Percentiles rank a stretch among this genome's conserved stretches.
phyloP scores from a whole-genome alignment of 2,113 vertebrate species.

The Struthidea cinerea region DNA sequence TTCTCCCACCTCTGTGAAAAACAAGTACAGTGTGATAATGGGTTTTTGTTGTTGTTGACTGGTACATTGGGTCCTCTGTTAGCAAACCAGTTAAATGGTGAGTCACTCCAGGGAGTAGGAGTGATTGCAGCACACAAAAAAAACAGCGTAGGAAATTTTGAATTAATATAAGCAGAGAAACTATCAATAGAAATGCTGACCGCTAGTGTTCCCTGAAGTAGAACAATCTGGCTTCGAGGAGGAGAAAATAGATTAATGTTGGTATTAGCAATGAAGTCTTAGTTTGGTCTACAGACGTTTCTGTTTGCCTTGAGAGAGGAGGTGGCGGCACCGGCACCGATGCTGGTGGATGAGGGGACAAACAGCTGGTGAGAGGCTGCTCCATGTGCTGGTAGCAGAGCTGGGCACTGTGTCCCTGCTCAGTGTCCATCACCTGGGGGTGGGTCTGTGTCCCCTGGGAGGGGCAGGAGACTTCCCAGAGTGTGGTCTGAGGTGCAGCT shows the following conservation, averaged over 20 bases:
- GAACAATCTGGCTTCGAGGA: background rate
- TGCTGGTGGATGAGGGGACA: background rate
- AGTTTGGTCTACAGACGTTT: fast-evolving
- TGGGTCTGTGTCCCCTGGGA: fast-evolving
- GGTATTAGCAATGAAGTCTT: background rate
- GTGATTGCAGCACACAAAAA: background rate
- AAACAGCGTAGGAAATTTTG: background rate
- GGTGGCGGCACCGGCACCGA: fast-evolving
- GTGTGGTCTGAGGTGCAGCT: fast-evolving
- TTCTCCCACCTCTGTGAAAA: slow-evolving; percentile 32
- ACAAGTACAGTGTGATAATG: slow-evolving; percentile 2
- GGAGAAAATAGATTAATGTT: background rate
- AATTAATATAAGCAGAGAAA: background rate
- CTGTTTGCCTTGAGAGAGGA: background rate
- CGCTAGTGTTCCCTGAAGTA: background rate
- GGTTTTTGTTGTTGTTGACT: slow-evolving; percentile 10
- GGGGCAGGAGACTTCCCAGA: background rate
- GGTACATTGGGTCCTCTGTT: background rate
- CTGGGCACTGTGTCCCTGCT: background rate
- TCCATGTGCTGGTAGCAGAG: fast-evolving
- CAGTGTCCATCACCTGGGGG: fast-evolving
- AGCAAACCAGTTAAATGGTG: slow-evolving; percentile 31
- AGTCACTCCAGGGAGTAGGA: slow-evolving; percentile 30
- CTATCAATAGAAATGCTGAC: slow-evolving; percentile 34
- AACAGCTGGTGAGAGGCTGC: fast-evolving